These are phyloP conservation scores for Microctonus hyperodae DNA, from an alignment of 2,888 invertebrate genomes.

Conservation along the genomic window DNA sequence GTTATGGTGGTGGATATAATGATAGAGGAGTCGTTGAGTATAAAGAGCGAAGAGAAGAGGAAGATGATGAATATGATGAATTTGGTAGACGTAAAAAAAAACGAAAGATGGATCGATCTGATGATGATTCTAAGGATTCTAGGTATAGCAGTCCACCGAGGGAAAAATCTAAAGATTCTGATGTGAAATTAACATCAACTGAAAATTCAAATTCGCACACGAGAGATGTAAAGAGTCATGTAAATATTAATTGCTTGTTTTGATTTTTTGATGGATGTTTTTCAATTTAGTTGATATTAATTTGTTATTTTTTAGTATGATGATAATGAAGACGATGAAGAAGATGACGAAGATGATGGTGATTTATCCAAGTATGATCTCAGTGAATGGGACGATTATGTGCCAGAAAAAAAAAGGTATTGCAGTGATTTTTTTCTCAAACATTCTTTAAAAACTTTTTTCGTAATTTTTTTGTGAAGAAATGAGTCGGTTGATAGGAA, in stretches of 20 bases:
- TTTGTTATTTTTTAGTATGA: slow-evolving; percentile 29
- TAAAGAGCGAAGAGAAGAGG: slow-evolving; percentile 81
- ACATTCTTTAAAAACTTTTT: no score
- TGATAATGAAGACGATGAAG: slow-evolving; percentile 65
- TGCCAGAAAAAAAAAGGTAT: slow-evolving; percentile 57
- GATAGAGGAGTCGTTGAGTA: slow-evolving; percentile 97
- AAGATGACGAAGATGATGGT: slow-evolving; percentile 66
- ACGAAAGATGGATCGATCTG: slow-evolving; percentile 63
- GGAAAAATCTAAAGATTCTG: slow-evolving; percentile 50
- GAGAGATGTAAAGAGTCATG: slow-evolving; percentile 48
- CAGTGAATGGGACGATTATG: slow-evolving; percentile 66
- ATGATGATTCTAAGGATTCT: slow-evolving; percentile 59
- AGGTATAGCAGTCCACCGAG: slow-evolving; percentile 54
- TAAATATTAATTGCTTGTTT: slow-evolving; percentile 31
- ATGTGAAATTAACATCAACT: slow-evolving; percentile 40
- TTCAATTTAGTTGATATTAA: not conserved
- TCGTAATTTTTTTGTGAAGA: no score
- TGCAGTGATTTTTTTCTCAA: not conserved
- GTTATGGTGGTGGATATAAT: slow-evolving; percentile 92
- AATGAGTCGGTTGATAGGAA: no score
- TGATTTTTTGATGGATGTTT: not conserved
- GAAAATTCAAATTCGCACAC: slow-evolving; percentile 40
- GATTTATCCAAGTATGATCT: slow-evolving; percentile 69
- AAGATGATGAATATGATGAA: slow-evolving; percentile 97
- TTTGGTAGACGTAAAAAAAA: slow-evolving; percentile 75